Percentiles rank a stretch among this genome's conserved stretches.
Conservation (phyloP, 2,888 invertebrate species). For the Drosophila anceps region DNA sequence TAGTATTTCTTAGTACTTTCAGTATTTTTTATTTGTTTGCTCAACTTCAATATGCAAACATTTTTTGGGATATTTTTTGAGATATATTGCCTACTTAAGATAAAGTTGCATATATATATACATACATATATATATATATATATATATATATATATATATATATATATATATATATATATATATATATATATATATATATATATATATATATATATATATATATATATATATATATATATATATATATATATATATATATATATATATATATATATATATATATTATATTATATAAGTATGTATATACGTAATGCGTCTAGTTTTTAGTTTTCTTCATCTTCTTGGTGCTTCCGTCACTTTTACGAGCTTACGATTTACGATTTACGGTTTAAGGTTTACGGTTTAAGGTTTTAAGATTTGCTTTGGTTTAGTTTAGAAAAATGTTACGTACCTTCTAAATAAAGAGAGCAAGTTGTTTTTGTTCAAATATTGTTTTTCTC, state of each 20-base stretch:
- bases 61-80: conserved; percentile 60
- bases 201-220: conserved; percentile 58
- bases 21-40: conserved; percentile 36
- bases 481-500: conserved; percentile 61
- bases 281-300: conserved; percentile 62
- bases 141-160: conserved; percentile 57
- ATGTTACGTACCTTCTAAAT: conserved; percentile 75
- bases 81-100: conserved; percentile 65
- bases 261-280: conserved; percentile 57
- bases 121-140: conserved; percentile 56
- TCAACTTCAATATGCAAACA: conserved; percentile 74
- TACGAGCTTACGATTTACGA: conserved; percentile 43
- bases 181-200: conserved; percentile 55
- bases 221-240: conserved; percentile 57
- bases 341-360: conserved; percentile 51
- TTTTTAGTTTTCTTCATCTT: conserved; percentile 44
- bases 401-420: conserved; percentile 22
- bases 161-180: conserved; percentile 60
- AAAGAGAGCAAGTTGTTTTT: conserved; percentile 72
- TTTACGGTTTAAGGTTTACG: conserved; percentile 33
- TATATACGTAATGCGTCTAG: conserved; percentile 34
- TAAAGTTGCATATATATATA: conserved; percentile 63
- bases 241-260: conserved; percentile 57
- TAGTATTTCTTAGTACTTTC: conserved; percentile 35
- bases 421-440: conserved; percentile 68